Conservation (phyloP, 2,797 vertebrate genomes). For the Tadarida brasiliensis region DNA sequence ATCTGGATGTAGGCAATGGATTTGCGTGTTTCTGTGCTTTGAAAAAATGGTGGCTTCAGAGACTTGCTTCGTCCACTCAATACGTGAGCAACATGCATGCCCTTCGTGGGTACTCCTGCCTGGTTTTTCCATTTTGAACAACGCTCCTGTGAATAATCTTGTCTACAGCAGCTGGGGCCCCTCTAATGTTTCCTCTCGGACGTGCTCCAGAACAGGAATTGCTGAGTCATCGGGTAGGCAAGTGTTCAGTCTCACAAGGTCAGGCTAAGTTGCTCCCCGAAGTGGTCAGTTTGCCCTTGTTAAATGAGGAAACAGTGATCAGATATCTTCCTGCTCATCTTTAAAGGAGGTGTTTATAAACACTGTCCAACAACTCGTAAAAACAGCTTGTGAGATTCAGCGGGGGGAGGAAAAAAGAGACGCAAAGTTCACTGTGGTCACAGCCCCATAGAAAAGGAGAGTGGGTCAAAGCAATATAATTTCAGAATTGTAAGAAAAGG, state of each 20-base stretch:
- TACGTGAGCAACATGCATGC: neutral
- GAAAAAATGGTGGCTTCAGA: neutral
- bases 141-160: neutral
- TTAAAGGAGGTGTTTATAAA: neutral
- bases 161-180: neutral
- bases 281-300: neutral
- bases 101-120: neutral
- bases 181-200: neutral
- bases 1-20: neutral
- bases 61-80: neutral
- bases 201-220: neutral
- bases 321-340: neutral
- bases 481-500: neutral
- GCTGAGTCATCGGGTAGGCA: neutral
- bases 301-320: neutral
- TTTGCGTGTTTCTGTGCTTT: neutral
- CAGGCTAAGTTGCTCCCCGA: neutral
- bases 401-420: fast-evolving
- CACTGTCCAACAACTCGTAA: neutral
- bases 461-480: neutral
- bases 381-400: neutral
- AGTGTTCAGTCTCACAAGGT: neutral
- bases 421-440: neutral
- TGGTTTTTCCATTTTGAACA: neutral
- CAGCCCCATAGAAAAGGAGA: neutral